Conservation (phyloP, 2,888 invertebrate genomes). For the Rhyacophila evoluta region DNA sequence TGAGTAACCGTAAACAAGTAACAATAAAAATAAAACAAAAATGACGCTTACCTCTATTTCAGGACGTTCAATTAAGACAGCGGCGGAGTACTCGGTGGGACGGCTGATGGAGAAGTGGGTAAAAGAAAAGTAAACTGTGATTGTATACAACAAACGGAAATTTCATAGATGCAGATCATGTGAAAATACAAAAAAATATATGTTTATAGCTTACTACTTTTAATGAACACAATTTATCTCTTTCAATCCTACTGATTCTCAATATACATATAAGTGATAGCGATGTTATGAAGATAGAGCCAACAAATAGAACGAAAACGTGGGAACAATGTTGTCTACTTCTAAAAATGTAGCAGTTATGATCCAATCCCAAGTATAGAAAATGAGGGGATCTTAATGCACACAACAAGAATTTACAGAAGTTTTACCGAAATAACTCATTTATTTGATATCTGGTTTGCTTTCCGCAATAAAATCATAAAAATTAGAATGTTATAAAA, state of each 20-base stretch:
- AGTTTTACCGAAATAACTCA: too few species aligned
- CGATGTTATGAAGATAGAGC: constrained; percentile 6
- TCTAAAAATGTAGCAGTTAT: too few species aligned
- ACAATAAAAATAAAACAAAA: not conserved
- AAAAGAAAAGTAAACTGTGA: constrained; percentile 6
- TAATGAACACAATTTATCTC: constrained; percentile 17
- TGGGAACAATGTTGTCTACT: too few species aligned
- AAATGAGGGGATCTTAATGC: too few species aligned
- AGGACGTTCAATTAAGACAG: not conserved
- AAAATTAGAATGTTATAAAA: too few species aligned
- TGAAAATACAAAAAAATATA: constrained; percentile 25
- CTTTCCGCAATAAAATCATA: too few species aligned
- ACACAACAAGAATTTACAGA: too few species aligned
- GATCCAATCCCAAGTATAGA: too few species aligned
- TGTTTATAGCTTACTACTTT: constrained; percentile 1
- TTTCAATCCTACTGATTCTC: constrained; percentile 19
- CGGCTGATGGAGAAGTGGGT: constrained; percentile 6
- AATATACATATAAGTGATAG: not conserved
- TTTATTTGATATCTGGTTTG: too few species aligned
- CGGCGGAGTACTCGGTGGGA: not conserved
- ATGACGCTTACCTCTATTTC: not conserved
- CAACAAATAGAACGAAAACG: not conserved
- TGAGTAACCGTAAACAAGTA: not conserved
- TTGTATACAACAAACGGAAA: constrained; percentile 19
- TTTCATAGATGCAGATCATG: constrained; percentile 28